Conservation (phyloP, 2,797 vertebrate genomes). For the Psittacula echo region DNA sequence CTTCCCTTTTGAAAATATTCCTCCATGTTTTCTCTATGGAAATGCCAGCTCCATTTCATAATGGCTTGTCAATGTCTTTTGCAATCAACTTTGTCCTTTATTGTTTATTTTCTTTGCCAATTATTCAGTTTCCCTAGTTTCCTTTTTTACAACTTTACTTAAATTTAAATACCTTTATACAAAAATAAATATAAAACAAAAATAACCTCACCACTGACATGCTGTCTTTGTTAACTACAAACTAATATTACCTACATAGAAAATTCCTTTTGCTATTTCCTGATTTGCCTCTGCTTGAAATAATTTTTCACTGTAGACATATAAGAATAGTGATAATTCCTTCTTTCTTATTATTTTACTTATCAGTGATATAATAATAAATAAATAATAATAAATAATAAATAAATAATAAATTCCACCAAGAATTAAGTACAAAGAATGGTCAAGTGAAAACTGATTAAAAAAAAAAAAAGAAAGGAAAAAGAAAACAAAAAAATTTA, state of each 20-base stretch:
- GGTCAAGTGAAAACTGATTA: not conserved
- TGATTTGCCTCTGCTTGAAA: not conserved
- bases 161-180: not conserved
- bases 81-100: not conserved
- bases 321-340: not conserved
- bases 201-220: not conserved
- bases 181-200: not conserved
- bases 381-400: no score
- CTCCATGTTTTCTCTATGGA: not conserved
- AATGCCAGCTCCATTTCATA: not conserved
- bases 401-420: not conserved
- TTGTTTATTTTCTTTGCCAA: not conserved
- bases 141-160: not conserved
- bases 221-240: not conserved
- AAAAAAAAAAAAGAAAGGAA: rapidly evolving
- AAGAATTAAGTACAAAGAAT: not conserved
- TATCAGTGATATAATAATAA: not conserved
- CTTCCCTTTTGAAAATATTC: not conserved
- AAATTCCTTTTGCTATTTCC: not conserved
- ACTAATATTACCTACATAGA: not conserved
- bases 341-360: not conserved
- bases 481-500: not conserved
- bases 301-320: not conserved
- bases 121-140: not conserved
- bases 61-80: not conserved